Evolutionary conservation across 2,888 invertebrate genomes (phyloP).

Genomic region (Andricus curvator): DNA sequence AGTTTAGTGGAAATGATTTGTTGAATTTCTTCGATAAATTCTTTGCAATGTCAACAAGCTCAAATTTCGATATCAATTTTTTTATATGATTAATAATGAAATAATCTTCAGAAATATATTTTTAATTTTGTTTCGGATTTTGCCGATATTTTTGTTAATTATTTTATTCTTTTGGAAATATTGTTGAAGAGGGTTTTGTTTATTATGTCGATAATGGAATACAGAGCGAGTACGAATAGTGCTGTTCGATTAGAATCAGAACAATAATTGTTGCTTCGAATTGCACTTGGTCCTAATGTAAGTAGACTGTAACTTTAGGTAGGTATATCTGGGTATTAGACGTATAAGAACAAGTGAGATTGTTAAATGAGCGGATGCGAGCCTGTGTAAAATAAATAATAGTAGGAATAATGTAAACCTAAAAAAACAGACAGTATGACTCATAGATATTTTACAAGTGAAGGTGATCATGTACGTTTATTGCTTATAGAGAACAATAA

Average conservation of each 20-base stretch:
- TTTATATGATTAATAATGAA: no score
- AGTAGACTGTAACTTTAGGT: conserved; percentile 56
- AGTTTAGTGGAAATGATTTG: background rate
- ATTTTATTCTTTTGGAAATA: background rate
- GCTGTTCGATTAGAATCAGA: conserved; percentile 5
- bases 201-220: background rate
- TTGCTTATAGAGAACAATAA: conserved; percentile 75
- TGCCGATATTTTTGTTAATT: background rate
- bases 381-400: conserved; percentile 67
- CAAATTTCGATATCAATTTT: background rate
- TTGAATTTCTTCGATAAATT: background rate
- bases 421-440: conserved; percentile 54
- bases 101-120: no score
- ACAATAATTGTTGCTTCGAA: conserved; percentile 43
- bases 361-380: conserved; percentile 63
- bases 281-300: conserved; percentile 43
- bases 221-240: background rate
- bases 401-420: conserved; percentile 58
- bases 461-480: conserved; percentile 74
- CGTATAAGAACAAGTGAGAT: conserved; percentile 60
- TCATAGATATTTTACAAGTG: conserved; percentile 75
- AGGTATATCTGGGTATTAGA: conserved; percentile 56
- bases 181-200: background rate
- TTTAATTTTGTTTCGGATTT: background rate
- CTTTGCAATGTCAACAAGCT: background rate